A percentile compares a stretch with the other conserved stretches of the same genome.
phyloP scores from a whole-genome alignment of 2,113 vertebrate species.

The Psittacula cyanocephala region DNA sequence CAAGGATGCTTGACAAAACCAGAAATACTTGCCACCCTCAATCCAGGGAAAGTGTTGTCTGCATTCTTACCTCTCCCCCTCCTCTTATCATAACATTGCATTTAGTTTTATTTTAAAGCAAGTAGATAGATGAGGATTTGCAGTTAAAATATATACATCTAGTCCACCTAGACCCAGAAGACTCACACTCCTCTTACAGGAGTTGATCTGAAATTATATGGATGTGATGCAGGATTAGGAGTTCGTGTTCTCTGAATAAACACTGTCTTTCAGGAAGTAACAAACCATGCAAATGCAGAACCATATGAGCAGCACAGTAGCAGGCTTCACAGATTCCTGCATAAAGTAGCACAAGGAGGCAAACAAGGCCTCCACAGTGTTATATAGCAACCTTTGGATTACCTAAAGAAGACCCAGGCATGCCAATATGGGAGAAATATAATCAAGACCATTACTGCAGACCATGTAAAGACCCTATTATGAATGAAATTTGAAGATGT shows the following conservation, averaged over 20 bases:
- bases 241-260: not conserved
- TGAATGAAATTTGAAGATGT: conserved; percentile 37
- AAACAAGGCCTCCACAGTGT: not conserved
- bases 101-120: not conserved
- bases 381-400: not conserved
- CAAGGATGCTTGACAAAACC: not conserved
- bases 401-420: not conserved
- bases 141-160: not conserved
- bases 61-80: not conserved
- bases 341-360: not conserved
- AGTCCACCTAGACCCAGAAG: not conserved
- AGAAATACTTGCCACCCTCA: not conserved
- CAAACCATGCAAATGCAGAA: not conserved
- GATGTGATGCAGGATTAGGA: not conserved
- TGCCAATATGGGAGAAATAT: not conserved
- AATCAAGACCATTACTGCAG: conserved; percentile 5
- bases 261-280: not conserved
- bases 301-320: not conserved
- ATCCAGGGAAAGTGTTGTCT: not conserved
- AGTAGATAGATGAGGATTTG: not conserved
- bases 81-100: not conserved
- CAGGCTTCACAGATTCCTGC: not conserved
- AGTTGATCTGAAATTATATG: not conserved
- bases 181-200: not conserved
- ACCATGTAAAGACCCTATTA: not conserved